Evolutionary conservation across 2,888 invertebrate genomes (phyloP), one percentile per base, ranked within the genome.

Genomic region (Polyommatus iphigenia): DNA sequence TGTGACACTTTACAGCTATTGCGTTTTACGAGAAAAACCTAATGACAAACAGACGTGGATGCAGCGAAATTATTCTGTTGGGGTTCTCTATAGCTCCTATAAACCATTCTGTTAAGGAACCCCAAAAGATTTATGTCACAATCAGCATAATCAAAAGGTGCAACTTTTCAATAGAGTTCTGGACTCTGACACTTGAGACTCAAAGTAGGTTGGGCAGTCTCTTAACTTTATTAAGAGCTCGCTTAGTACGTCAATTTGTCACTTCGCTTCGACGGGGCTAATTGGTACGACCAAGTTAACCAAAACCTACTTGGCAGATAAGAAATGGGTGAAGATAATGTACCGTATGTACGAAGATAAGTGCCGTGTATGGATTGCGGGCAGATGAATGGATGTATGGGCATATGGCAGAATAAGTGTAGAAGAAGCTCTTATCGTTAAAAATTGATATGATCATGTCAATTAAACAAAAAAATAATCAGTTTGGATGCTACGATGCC

Each of bases 121-220:
- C 54, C 54, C 18, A 18, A 54, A 54, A 18, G 13, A 54, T 46
- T 10, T 46, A 15, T 54, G 54, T 54, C 54, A 54, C 54, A 59
- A 59, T 59, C 59, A 20, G 20, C 59, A 20, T 59, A 59, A 59
- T 59, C 10, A 59, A 62, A 24, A 62, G 24, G 24, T 62, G 62
- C 24, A 62, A 62, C 24, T 62, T 62, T 62, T 62, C 62, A 62
- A 67, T 67, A 67, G 13, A 78, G 76, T 78, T 79, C 41, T 75
- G 75, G 78, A 76, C 78, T 80, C 79, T 71, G 80, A 78, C 79
- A 80, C 75, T 80, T 78, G 50, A 76, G 76, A 76, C 54, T 75
- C 78, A 32, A 77, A 62, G 77, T 57, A 76, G 71, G 76, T 77
- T 29, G 67, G 73, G 13, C 73, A 8, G 24, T 3, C 24, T 24